Evolutionary conservation across 2,888 invertebrate genomes (phyloP), one percentile per base, ranked within the genome.

Genomic region (Synergus japonicus): DNA sequence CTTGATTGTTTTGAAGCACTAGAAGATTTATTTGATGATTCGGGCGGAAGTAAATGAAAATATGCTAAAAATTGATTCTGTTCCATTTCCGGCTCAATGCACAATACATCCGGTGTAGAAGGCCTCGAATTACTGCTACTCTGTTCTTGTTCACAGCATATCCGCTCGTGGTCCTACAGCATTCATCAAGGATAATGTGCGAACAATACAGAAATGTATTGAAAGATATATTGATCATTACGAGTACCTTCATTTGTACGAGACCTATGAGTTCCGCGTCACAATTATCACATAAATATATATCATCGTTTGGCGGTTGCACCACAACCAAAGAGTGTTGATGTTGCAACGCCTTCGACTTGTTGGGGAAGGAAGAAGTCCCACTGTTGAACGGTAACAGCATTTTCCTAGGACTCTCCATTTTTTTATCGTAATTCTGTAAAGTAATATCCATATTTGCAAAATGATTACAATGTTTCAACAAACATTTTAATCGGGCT

Each of bases 201-300:
- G 29, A 76, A 63, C 63, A 60, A 63, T n/a, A 76, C 41, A 29
- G 18, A 63, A 43, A 63, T 29, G 63, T 63, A 63, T 29, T 63
- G 29, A 63, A 18, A 63, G 63, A 66, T 66, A 37, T 54, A 73
- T 54, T 73, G 73, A 58, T 73, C 54, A 37, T 37, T 73, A 73
- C 54, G 37, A 73, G 41, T 92, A 94, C 94, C 93, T 93, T 92
- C 88, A 94, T 94, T 85, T 94, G 93, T 83, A 93, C 92, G 76
- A 93, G 91, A 73, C 94, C 93, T 83, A 95, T 94, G 89, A 96
- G 94, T 91, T 96, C 96, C 81, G 95, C 95, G 91, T 96, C 96
- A 91, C 96, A 96, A 89, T 94, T 95, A 89, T 96, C 96, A 92
- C 96, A 96, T 76, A 96, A 92, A 91, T 95, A 96, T 87, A 96